These are phyloP conservation scores for Manis javanica DNA, from an alignment of 2,797 vertebrate genomes.

Conservation along the genomic window DNA sequence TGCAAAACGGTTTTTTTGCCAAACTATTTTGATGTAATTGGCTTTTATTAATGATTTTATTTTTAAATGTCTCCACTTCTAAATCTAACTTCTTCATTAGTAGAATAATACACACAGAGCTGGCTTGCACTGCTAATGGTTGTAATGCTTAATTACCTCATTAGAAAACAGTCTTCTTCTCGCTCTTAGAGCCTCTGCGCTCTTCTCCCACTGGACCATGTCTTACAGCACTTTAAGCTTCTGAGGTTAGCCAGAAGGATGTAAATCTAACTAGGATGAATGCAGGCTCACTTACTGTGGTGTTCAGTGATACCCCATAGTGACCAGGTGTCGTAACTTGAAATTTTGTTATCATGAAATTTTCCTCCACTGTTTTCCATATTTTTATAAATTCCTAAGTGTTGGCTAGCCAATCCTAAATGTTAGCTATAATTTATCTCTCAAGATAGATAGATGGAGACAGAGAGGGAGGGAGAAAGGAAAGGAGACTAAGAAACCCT, in stretches of 20 bases:
- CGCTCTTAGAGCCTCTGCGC: neutral
- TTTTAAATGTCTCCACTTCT: constrained; percentile 28
- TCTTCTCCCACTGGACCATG: neutral
- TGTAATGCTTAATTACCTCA: neutral
- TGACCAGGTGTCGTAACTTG: neutral
- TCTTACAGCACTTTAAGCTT: neutral
- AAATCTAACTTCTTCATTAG: constrained; percentile 43
- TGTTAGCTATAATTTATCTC: neutral
- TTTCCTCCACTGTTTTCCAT: neutral
- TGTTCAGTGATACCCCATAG: neutral
- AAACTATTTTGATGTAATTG: neutral
- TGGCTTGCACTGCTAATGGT: neutral
- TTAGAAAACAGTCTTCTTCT: neutral
- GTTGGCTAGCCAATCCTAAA: neutral
- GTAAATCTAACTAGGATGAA: neutral
- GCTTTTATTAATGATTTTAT: constrained; percentile 39
- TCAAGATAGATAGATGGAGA: neutral
- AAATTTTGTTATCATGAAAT: constrained; percentile 11
- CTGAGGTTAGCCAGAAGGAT: neutral
- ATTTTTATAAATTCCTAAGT: neutral
- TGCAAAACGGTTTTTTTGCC: constrained; percentile 3
- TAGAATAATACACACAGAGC: neutral
- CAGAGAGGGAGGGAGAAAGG: neutral
- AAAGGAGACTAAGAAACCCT: neutral
- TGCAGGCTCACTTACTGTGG: neutral